Conservation (phyloP, 2,888 invertebrate genomes). For the Cryptophagus acutangulus region DNA sequence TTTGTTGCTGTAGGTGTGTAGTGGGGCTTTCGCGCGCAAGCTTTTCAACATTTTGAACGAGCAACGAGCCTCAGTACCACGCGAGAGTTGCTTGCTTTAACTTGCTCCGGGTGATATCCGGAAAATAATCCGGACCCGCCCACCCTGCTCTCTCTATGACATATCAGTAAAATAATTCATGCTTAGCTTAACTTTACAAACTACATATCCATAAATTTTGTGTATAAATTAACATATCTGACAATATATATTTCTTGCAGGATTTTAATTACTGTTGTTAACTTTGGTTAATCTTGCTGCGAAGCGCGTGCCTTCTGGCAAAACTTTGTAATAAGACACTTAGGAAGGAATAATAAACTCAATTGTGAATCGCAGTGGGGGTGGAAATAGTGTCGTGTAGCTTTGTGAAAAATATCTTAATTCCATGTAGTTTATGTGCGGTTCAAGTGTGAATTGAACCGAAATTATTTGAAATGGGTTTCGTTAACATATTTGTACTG, state of each 20-base stretch:
- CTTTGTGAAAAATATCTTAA: constrained; percentile 5
- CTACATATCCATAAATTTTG: constrained; percentile 29
- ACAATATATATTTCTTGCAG: constrained; percentile 26
- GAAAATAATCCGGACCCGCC: constrained; percentile 35
- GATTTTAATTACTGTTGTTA: constrained; percentile 3
- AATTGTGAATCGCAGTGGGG: background rate
- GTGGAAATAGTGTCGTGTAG: background rate
- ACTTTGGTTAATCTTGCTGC: background rate
- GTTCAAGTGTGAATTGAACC: constrained; percentile 1
- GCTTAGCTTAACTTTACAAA: constrained; percentile 27
- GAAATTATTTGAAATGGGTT: constrained; percentile 1
- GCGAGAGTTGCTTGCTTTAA: constrained; percentile 33
- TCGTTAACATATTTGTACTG: background rate
- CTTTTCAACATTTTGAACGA: constrained; percentile 35
- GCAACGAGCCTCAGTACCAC: constrained; percentile 38
- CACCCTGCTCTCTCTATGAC: constrained; percentile 26
- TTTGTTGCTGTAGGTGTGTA: constrained; percentile 15
- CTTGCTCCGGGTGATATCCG: constrained; percentile 25
- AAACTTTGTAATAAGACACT: constrained; percentile 1
- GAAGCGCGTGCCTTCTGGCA: constrained; percentile 5
- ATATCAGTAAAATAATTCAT: constrained; percentile 31
- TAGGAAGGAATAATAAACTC: constrained; percentile 3
- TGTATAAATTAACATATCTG: constrained; percentile 31
- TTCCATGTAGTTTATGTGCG: constrained; percentile 7
- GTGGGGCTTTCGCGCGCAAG: constrained; percentile 39